phyloP scores from a whole-genome alignment of 2,888 invertebrate species.

The Meteorus colon region DNA sequence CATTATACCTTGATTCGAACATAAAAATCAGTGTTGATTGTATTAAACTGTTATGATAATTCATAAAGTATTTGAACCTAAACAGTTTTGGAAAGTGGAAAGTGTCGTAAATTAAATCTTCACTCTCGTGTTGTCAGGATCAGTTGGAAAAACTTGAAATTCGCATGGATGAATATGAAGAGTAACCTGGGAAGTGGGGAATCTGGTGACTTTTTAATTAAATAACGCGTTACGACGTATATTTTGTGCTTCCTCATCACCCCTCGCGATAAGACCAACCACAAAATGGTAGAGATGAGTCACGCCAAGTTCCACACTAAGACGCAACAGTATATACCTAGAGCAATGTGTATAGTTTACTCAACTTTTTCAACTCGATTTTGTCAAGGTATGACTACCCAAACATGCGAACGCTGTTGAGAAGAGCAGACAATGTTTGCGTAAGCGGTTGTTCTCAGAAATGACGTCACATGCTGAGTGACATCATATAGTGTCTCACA shows the following conservation, averaged over 20 bases:
- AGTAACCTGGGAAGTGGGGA: neutral
- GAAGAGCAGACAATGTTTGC: neutral
- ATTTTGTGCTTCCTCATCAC: neutral
- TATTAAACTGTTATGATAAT: neutral
- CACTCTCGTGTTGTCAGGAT: neutral
- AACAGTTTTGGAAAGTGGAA: constrained; percentile 17
- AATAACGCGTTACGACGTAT: constrained; percentile 22
- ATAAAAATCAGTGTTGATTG: neutral
- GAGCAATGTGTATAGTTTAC: constrained; percentile 1
- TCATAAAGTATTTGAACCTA: constrained; percentile 21
- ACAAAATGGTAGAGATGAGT: constrained; percentile 13
- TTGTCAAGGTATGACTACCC: constrained; percentile 1
- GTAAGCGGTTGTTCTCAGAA: constrained; percentile 7
- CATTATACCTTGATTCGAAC: neutral
- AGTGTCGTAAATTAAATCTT: constrained; percentile 34
- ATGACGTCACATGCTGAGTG: neutral
- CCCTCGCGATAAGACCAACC: constrained; percentile 4
- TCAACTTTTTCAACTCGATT: constrained; percentile 36
- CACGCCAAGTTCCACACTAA: constrained; percentile 25
- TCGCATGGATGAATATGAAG: neutral
- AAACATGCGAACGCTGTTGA: neutral
- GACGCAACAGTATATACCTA: constrained; percentile 11
- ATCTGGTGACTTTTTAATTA: constrained; percentile 35
- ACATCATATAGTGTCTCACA: constrained; percentile 1
- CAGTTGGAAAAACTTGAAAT: constrained; percentile 14